Evolutionary conservation across 1,140 invertebrate species (phyloP).

Genomic region (Heliconius hewitsoni): DNA sequence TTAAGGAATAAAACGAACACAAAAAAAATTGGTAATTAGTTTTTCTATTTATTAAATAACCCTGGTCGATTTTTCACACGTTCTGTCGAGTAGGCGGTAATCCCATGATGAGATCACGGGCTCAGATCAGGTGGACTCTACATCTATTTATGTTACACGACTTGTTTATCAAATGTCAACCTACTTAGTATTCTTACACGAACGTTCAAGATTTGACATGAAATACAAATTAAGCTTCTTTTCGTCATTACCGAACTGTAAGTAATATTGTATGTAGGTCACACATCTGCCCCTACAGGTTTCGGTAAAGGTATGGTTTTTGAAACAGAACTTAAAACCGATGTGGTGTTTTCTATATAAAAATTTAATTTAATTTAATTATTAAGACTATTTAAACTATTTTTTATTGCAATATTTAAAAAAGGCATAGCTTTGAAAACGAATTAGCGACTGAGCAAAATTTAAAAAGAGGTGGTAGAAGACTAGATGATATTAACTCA

Average conservation of each 20-base stretch:
- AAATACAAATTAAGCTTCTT: slow-evolving; percentile 12
- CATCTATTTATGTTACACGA: slow-evolving; percentile 20
- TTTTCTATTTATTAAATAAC: background rate
- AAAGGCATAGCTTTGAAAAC: too few relatives aligned
- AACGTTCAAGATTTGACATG: slow-evolving; percentile 21
- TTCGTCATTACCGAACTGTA: slow-evolving; percentile 1
- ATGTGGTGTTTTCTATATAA: too few relatives aligned
- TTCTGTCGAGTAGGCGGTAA: slow-evolving; percentile 21
- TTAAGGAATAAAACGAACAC: background rate
- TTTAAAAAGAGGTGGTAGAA: too few relatives aligned
- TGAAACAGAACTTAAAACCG: too few relatives aligned
- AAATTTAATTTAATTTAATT: too few relatives aligned
- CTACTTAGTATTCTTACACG: slow-evolving; percentile 28
- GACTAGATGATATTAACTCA: too few relatives aligned
- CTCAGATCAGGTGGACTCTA: slow-evolving; percentile 12
- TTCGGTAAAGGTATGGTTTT: too few relatives aligned
- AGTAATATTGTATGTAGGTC: background rate
- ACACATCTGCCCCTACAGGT: too few relatives aligned
- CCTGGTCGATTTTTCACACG: slow-evolving; percentile 22
- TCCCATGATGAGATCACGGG: slow-evolving; percentile 39
- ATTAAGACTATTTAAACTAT: too few relatives aligned
- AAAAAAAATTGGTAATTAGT: background rate
- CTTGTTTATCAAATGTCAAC: slow-evolving; percentile 28
- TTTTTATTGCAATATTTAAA: too few relatives aligned
- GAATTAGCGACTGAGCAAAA: too few relatives aligned